Evolutionary conservation across 2,888 invertebrate species (phyloP).

Genomic region (Oligia latruncula): DNA sequence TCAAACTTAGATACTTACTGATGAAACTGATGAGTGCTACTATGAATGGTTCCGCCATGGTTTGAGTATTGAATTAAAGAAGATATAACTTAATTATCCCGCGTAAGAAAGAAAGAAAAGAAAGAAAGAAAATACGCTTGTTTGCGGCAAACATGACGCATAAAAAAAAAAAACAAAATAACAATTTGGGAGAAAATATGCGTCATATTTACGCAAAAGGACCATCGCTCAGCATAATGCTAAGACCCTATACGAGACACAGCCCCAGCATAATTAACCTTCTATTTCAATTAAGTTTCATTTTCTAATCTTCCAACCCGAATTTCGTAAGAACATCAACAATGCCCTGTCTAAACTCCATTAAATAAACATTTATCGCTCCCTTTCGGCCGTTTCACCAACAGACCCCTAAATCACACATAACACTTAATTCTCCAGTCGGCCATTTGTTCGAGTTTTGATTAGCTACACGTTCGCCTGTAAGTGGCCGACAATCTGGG

Average conservation of each 20-base stretch:
- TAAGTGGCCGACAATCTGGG: slow-evolving; percentile 72
- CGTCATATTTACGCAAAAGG: too few species aligned
- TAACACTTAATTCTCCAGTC: slow-evolving; percentile 63
- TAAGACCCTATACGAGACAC: too few species aligned
- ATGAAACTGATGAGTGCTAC: background rate
- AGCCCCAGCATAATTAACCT: slow-evolving; percentile 13
- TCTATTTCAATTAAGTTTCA: slow-evolving; percentile 29
- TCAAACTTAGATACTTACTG: background rate
- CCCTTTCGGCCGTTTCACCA: slow-evolving; percentile 58
- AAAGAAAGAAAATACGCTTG: too few species aligned
- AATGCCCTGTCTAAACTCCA: slow-evolving; percentile 57
- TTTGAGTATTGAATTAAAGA: background rate
- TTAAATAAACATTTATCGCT: slow-evolving; percentile 65
- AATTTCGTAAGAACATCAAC: slow-evolving; percentile 45
- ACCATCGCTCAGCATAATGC: too few species aligned
- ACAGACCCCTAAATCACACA: slow-evolving; percentile 62
- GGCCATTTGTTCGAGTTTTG: slow-evolving; percentile 67
- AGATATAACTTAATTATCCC: background rate
- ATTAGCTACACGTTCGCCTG: slow-evolving; percentile 65
- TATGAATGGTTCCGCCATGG: too few species aligned
- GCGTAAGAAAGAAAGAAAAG: background rate
- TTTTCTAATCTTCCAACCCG: slow-evolving; percentile 28
- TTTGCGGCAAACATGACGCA: too few species aligned
- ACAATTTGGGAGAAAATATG: too few species aligned
- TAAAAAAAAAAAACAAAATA: too few species aligned